Conservation (phyloP, 2,113 vertebrate species). For the Camelus bactrianus region DNA sequence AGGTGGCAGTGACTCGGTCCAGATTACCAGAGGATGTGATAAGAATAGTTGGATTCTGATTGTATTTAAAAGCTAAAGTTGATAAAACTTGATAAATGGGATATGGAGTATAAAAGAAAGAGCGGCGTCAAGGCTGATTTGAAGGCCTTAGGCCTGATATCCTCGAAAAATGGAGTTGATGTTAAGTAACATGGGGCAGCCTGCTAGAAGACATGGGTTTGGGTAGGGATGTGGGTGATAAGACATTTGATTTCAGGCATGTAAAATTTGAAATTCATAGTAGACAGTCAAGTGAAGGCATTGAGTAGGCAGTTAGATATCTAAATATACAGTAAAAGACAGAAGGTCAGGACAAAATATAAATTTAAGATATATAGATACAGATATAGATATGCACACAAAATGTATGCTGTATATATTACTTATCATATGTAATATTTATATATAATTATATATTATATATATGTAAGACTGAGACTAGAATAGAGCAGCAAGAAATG, state of each 20-base stretch:
- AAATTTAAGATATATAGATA: background rate
- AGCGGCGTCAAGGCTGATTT: background rate
- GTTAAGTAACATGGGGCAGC: background rate
- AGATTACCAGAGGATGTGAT: background rate
- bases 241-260: background rate
- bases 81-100: background rate
- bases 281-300: background rate
- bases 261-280: background rate
- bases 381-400: background rate
- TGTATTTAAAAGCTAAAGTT: background rate
- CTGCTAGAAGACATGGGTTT: background rate
- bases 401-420: background rate
- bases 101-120: background rate
- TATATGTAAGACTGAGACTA: background rate
- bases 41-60: background rate
- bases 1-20: background rate
- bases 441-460: background rate
- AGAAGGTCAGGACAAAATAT: background rate
- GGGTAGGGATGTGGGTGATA: background rate
- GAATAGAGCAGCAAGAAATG: background rate
- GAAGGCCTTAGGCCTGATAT: background rate
- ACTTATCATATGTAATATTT: background rate
- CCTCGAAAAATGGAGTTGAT: background rate
- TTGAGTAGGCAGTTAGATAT: background rate
- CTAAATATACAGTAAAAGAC: background rate